Conservation (phyloP, 1,140 invertebrate genomes). For the Medauroidea extradentata region DNA sequence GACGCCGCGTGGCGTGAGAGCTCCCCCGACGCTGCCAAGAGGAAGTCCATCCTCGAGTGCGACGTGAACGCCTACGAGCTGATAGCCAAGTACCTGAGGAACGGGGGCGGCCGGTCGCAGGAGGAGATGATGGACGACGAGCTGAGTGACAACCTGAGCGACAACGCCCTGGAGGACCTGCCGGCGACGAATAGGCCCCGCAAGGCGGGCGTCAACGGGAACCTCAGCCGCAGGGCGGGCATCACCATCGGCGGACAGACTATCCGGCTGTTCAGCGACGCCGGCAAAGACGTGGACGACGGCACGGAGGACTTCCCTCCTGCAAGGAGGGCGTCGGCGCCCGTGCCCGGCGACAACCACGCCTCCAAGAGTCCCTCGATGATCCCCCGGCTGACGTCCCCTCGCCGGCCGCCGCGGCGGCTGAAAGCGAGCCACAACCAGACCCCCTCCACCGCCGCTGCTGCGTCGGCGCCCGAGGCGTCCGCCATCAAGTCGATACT, state of each 20-base stretch:
- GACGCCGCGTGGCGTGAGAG: neutral
- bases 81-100: constrained; percentile 43
- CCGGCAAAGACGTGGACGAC: too few species aligned
- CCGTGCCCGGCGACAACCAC: constrained; percentile 37
- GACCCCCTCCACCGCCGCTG: constrained; percentile 6
- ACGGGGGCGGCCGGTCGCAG: constrained; percentile 9
- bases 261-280: constrained; percentile 44
- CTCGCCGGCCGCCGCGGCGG: constrained; percentile 39
- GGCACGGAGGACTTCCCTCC: constrained; percentile 18
- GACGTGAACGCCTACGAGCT: constrained; percentile 82
- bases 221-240: constrained; percentile 40
- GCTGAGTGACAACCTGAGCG: constrained; percentile 47
- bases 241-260: constrained; percentile 46
- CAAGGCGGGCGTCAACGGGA: constrained; percentile 22
- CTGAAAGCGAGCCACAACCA: constrained; percentile 17
- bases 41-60: constrained; percentile 74
- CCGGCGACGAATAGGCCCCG: neutral
- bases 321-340: neutral
- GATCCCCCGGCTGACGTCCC: constrained; percentile 18
- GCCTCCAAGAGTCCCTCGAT: constrained; percentile 41
- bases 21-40: constrained; percentile 30
- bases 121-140: constrained; percentile 17
- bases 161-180: constrained; percentile 45
- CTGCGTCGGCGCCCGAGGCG: constrained; percentile 11
- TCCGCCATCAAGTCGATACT: constrained; percentile 56